These are phyloP conservation scores for Potorous gilbertii DNA, from an alignment of 2,797 vertebrate genomes.

Conservation along the genomic window DNA sequence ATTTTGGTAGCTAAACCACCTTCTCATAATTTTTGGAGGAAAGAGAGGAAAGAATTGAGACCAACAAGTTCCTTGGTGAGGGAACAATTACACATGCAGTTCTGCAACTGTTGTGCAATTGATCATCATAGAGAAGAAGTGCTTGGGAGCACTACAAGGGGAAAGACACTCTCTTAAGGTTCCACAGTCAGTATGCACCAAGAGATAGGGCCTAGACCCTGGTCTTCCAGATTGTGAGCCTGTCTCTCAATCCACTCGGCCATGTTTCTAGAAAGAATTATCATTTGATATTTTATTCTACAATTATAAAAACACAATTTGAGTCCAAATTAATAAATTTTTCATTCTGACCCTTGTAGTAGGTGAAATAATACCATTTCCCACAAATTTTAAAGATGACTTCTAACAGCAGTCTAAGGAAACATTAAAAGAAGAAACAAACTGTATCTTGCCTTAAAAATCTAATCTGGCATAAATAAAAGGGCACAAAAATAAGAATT, in stretches of 20 bases:
- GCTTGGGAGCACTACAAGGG: background rate
- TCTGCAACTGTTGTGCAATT: background rate
- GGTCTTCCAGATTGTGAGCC: background rate
- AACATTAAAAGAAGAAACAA: conserved; percentile 38
- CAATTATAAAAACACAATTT: conserved; percentile 54
- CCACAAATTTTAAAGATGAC: conserved; percentile 44
- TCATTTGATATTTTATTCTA: conserved; percentile 24
- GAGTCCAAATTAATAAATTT: conserved; percentile 15
- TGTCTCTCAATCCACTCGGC: background rate
- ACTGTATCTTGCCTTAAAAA: conserved; percentile 34
- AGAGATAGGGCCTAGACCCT: background rate
- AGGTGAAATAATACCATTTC: conserved; percentile 28
- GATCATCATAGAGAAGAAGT: background rate
- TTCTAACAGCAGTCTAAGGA: conserved; percentile 42
- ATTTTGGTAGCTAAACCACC: conserved; percentile 19
- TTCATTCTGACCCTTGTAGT: background rate
- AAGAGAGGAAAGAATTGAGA: background rate
- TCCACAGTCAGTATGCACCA: background rate
- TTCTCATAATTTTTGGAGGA: background rate
- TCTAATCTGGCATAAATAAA: conserved; percentile 48
- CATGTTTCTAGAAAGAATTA: conserved; percentile 46
- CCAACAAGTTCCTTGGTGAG: background rate
- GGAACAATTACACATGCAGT: background rate
- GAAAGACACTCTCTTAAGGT: background rate
- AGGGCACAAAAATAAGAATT: conserved; percentile 25